phyloP scores from a whole-genome alignment of 2,888 invertebrate genomes.

The Blastobasis adustella region DNA sequence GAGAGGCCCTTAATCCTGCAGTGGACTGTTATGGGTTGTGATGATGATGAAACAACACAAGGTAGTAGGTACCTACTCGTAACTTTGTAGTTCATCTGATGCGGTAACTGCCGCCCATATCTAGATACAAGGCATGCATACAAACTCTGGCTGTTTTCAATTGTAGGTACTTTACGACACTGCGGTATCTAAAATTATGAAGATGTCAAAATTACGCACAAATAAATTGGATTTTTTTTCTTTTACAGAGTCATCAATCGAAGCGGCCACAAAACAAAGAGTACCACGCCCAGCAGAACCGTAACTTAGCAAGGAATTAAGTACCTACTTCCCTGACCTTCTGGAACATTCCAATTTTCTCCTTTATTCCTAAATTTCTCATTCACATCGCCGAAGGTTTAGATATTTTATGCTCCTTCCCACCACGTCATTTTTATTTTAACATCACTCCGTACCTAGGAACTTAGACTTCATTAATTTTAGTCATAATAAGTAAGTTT shows the following conservation, averaged over 20 bases:
- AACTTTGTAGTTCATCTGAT: too few relatives aligned
- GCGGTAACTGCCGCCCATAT: too few relatives aligned
- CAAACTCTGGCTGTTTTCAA: too few relatives aligned
- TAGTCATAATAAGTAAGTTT: slow-evolving; percentile 33
- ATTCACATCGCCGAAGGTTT: neutral
- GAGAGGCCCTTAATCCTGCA: too few relatives aligned
- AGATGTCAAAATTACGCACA: too few relatives aligned
- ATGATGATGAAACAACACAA: too few relatives aligned
- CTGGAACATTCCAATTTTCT: slow-evolving; percentile 12
- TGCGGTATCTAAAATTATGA: too few relatives aligned
- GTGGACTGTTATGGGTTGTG: too few relatives aligned
- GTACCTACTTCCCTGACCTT: slow-evolving; percentile 5
- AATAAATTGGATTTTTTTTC: too few relatives aligned
- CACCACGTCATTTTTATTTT: slow-evolving; percentile 22
- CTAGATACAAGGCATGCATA: too few relatives aligned
- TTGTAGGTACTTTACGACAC: too few relatives aligned
- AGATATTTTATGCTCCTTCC: slow-evolving; percentile 15
- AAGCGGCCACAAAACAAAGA: slow-evolving; percentile 37
- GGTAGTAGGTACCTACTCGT: too few relatives aligned
- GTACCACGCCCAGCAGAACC: slow-evolving; percentile 34
- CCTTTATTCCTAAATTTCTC: slow-evolving; percentile 1
- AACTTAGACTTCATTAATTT: slow-evolving; percentile 28
- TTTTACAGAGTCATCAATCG: slow-evolving; percentile 32
- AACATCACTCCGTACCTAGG: slow-evolving; percentile 19
- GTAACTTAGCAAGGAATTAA: slow-evolving; percentile 52